Conservation (phyloP, 2,797 vertebrate genomes). For the Crypturellus tataupa region DNA sequence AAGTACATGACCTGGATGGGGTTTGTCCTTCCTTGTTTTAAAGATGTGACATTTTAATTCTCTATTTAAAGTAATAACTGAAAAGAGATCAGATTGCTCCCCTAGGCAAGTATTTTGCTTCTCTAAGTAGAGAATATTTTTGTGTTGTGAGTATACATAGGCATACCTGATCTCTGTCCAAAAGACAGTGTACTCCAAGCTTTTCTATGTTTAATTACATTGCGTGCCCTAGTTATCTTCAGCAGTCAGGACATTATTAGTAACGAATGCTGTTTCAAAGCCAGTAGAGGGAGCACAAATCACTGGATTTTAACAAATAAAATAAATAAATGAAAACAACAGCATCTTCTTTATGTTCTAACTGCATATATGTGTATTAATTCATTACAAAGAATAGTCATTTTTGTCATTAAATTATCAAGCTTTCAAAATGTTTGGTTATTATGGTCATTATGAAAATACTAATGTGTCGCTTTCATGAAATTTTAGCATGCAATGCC, state of each 20-base stretch:
- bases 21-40: background rate
- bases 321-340: background rate
- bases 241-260: background rate
- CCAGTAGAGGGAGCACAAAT: slow-evolving; percentile 55
- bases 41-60: background rate
- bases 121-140: background rate
- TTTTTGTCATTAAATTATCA: background rate
- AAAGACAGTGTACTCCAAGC: background rate
- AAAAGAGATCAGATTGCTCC: background rate
- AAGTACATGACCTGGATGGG: background rate
- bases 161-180: background rate
- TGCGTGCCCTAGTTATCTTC: background rate
- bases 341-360: background rate
- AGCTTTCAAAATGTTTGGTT: background rate
- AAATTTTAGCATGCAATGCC: background rate
- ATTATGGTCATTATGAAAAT: background rate
- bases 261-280: background rate
- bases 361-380: background rate
- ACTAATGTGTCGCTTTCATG: background rate
- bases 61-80: background rate
- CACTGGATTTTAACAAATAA: background rate
- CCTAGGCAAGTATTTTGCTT: background rate
- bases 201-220: background rate
- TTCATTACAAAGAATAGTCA: background rate
- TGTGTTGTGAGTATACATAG: background rate